phyloP scores from a whole-genome alignment of 2,888 invertebrate genomes.

The Agonopterix heracliana region DNA sequence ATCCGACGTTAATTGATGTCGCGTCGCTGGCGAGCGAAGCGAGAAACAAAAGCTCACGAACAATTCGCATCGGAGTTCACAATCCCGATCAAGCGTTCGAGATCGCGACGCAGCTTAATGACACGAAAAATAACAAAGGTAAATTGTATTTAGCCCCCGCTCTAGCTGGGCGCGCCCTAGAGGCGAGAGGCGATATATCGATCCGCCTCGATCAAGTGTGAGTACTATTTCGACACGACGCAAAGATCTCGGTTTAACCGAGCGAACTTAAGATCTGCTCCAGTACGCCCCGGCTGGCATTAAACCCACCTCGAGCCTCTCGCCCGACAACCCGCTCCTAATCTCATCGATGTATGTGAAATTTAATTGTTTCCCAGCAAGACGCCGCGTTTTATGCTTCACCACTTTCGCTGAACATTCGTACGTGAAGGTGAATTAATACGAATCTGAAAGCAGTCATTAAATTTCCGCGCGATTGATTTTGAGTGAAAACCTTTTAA shows the following conservation, averaged over 20 bases:
- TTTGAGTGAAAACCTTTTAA: slow-evolving; percentile 64
- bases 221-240: slow-evolving; percentile 46
- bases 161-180: slow-evolving; percentile 58
- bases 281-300: slow-evolving; percentile 27
- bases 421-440: slow-evolving; percentile 58
- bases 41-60: slow-evolving; percentile 74
- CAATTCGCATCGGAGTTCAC: slow-evolving; percentile 74
- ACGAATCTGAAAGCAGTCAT: slow-evolving; percentile 67
- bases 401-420: slow-evolving; percentile 45
- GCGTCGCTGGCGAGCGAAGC: slow-evolving; percentile 64
- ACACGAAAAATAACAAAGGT: slow-evolving; percentile 77
- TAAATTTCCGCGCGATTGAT: slow-evolving; percentile 67
- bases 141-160: slow-evolving; percentile 71
- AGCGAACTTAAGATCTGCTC: slow-evolving; percentile 57
- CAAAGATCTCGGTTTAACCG: slow-evolving; percentile 53
- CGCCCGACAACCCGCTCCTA: slow-evolving; percentile 44
- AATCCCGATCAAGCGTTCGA: slow-evolving; percentile 71
- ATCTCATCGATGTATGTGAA: slow-evolving; percentile 60
- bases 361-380: slow-evolving; percentile 70
- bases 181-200: slow-evolving; percentile 55
- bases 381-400: slow-evolving; percentile 51
- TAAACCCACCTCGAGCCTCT: slow-evolving; percentile 37
- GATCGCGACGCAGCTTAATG: slow-evolving; percentile 76
- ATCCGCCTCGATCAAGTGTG: slow-evolving; percentile 39
- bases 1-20: slow-evolving; percentile 73